Percentiles rank a stretch among this genome's conserved stretches.
Evolutionary conservation across 2,113 vertebrate species (phyloP).

Genomic region (Mobula birostris): DNA sequence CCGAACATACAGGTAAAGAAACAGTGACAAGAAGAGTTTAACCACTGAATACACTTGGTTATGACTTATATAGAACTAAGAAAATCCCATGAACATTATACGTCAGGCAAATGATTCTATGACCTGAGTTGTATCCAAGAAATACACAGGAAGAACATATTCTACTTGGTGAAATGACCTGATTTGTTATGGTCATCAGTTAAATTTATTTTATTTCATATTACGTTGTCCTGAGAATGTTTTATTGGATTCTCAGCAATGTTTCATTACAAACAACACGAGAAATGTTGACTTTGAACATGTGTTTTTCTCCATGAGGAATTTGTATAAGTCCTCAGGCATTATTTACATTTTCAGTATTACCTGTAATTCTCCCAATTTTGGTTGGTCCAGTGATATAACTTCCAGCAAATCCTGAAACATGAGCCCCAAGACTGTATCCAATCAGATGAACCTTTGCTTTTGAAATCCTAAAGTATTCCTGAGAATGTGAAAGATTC

Average conservation of each 20-base stretch:
- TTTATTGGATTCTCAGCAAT: background rate
- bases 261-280: background rate
- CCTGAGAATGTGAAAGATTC: conserved; percentile 52
- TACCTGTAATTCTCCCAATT: conserved; percentile 93
- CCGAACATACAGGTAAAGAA: background rate
- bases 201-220: background rate
- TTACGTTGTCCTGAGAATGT: background rate
- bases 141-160: background rate
- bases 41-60: background rate
- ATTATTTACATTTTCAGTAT: conserved; percentile 23
- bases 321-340: background rate
- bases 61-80: background rate
- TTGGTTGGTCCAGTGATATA: conserved; percentile 61
- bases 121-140: background rate
- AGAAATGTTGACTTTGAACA: background rate
- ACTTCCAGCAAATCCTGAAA: conserved; percentile 88
- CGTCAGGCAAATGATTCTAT: background rate
- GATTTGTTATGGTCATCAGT: background rate
- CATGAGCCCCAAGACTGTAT: conserved; percentile 92
- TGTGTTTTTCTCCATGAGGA: background rate
- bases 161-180: background rate
- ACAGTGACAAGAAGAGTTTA: background rate
- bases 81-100: background rate
- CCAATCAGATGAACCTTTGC: conserved; percentile 81
- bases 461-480: conserved; percentile 58